Evolutionary conservation across 2,888 invertebrate genomes (phyloP).

Genomic region (Dastarcus helophoroides): DNA sequence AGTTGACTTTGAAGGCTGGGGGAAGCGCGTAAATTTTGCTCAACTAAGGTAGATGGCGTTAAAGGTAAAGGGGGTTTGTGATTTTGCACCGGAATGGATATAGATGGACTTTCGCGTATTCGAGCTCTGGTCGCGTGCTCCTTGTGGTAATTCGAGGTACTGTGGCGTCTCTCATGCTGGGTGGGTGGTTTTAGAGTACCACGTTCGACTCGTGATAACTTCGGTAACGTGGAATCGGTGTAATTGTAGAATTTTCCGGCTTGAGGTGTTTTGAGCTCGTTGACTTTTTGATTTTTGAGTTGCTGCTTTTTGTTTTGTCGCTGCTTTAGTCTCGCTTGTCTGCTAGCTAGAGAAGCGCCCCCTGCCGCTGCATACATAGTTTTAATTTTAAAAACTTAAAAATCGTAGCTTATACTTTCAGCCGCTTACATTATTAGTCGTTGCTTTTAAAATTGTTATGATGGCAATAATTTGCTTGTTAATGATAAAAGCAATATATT

Average conservation of each 20-base stretch:
- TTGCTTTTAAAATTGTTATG: too few species aligned
- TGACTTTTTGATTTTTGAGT: constrained; percentile 40
- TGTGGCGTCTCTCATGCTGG: constrained; percentile 31
- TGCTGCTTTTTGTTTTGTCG: constrained; percentile 40
- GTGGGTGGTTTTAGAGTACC: constrained; percentile 32
- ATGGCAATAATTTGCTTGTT: too few species aligned
- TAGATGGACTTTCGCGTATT: constrained; percentile 35
- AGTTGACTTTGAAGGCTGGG: constrained; percentile 37
- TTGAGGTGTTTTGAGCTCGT: constrained; percentile 32
- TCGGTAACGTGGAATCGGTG: constrained; percentile 39
- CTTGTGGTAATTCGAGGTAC: constrained; percentile 31
- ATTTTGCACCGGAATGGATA: constrained; percentile 41
- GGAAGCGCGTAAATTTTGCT: constrained; percentile 21
- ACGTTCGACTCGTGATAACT: constrained; percentile 41
- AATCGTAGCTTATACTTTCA: too few species aligned
- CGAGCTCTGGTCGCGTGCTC: constrained; percentile 27
- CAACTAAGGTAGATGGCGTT: constrained; percentile 27
- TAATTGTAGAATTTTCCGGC: constrained; percentile 47
- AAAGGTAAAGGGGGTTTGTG: constrained; percentile 41
- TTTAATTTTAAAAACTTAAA: too few species aligned
- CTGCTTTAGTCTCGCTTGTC: constrained; percentile 56
- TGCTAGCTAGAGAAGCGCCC: constrained; percentile 76
- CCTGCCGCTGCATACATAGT: constrained; percentile 81
- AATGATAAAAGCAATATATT: too few species aligned
- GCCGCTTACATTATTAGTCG: too few species aligned